Evolutionary conservation across 2,888 invertebrate species (phyloP).

Genomic region (Cataglyphis livida): DNA sequence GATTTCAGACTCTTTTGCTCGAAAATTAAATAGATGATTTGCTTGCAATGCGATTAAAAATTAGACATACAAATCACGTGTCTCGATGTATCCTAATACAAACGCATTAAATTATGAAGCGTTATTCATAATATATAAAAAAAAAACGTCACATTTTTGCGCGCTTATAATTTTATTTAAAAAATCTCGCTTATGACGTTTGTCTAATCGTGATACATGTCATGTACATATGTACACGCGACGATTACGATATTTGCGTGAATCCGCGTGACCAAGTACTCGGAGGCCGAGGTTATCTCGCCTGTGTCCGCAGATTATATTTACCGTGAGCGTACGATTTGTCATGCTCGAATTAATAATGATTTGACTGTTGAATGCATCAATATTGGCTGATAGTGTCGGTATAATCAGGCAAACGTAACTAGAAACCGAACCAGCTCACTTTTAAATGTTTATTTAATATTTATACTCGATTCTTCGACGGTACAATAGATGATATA

Average conservation of each 20-base stretch:
- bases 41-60: neutral
- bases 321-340: constrained; percentile 27
- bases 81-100: neutral
- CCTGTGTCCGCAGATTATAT: constrained; percentile 46
- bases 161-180: neutral
- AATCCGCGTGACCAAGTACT: constrained; percentile 28
- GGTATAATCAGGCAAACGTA: neutral
- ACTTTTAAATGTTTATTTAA: neutral
- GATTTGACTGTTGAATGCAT: neutral
- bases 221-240: neutral
- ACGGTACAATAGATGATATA: neutral
- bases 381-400: constrained; percentile 3
- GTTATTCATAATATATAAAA: neutral
- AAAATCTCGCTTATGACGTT: neutral
- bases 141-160: neutral
- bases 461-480: neutral
- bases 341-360: constrained; percentile 39
- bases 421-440: neutral
- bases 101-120: neutral
- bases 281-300: constrained; percentile 53
- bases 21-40: neutral
- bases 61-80: neutral
- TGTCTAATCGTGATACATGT: constrained; percentile 4
- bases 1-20: neutral
- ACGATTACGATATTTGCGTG: constrained; percentile 61